Evolutionary conservation across 2,888 invertebrate species (phyloP).

Genomic region (Charanyca ferruginea): DNA sequence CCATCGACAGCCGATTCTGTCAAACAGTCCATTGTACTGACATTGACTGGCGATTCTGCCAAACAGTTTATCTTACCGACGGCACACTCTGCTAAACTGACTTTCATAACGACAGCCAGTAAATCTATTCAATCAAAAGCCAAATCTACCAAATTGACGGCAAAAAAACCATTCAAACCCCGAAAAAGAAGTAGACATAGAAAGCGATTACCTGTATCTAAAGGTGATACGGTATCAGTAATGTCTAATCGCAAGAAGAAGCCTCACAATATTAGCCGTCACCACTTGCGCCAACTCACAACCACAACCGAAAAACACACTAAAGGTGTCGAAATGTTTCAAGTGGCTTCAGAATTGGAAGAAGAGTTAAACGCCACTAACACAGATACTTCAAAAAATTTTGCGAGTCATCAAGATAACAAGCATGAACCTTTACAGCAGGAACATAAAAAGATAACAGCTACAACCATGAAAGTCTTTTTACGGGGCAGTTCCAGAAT

Average conservation of each 20-base stretch:
- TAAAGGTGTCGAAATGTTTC: slow-evolving; percentile 36
- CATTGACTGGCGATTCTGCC: background rate
- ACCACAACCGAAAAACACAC: background rate
- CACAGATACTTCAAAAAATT: background rate
- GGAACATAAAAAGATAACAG: background rate
- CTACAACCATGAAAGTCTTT: slow-evolving; percentile 66
- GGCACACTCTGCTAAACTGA: background rate
- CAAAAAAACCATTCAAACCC: background rate
- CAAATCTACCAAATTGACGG: background rate
- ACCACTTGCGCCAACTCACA: slow-evolving; percentile 6
- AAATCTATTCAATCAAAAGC: background rate
- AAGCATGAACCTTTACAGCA: background rate
- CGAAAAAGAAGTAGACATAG: background rate
- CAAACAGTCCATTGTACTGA: background rate
- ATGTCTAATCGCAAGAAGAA: slow-evolving; percentile 9
- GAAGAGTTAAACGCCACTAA: slow-evolving; percentile 59
- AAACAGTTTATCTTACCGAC: background rate
- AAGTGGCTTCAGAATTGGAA: slow-evolving; percentile 66
- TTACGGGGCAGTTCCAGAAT: slow-evolving; percentile 73
- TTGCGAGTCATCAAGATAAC: too few species aligned
- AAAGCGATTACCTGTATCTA: slow-evolving; percentile 10
- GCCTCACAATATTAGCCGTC: background rate
- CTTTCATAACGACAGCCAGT: too few species aligned
- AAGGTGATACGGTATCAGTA: slow-evolving; percentile 26
- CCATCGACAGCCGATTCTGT: too few species aligned